phyloP scores from a whole-genome alignment of 2,797 vertebrate species.

The Notolabrus celidotus region DNA sequence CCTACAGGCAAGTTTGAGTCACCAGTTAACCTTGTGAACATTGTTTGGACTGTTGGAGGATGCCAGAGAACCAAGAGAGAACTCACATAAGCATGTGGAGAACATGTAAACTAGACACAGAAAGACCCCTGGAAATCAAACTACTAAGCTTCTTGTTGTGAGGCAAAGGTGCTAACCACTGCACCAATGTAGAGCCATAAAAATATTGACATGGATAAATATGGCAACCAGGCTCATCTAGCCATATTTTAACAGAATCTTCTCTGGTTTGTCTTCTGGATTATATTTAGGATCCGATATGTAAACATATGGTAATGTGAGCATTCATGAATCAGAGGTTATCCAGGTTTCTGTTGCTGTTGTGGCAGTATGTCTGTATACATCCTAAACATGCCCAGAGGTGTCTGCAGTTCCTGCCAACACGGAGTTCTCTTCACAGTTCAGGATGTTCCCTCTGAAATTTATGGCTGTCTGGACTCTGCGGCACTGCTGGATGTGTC shows the following conservation, averaged over 20 bases:
- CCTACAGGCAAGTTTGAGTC: too few species aligned
- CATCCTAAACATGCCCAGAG: not conserved
- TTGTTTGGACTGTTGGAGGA: too few species aligned
- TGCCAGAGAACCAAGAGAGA: too few species aligned
- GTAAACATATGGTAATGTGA: not conserved
- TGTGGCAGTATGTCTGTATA: not conserved
- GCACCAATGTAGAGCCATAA: too few species aligned
- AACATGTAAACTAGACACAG: too few species aligned
- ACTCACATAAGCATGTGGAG: too few species aligned
- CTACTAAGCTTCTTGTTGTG: too few species aligned
- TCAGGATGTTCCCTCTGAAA: not conserved
- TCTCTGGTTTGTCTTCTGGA: not conserved
- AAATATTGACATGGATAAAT: not conserved
- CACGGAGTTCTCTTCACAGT: constrained; percentile 1
- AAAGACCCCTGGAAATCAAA: too few species aligned
- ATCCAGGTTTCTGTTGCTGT: not conserved
- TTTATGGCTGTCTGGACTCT: constrained; percentile 15
- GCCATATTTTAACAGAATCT: not conserved
- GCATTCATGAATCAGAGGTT: not conserved
- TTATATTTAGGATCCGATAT: not conserved
- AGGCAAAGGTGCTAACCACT: too few species aligned
- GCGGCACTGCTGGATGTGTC: constrained; percentile 2
- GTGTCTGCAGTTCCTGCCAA: not conserved
- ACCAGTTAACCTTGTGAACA: too few species aligned
- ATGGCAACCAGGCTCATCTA: not conserved